A percentile compares a stretch with the other conserved stretches of the same genome.
phyloP scores from a whole-genome alignment of 2,888 invertebrate genomes.

The Euplagia quadripunctaria region DNA sequence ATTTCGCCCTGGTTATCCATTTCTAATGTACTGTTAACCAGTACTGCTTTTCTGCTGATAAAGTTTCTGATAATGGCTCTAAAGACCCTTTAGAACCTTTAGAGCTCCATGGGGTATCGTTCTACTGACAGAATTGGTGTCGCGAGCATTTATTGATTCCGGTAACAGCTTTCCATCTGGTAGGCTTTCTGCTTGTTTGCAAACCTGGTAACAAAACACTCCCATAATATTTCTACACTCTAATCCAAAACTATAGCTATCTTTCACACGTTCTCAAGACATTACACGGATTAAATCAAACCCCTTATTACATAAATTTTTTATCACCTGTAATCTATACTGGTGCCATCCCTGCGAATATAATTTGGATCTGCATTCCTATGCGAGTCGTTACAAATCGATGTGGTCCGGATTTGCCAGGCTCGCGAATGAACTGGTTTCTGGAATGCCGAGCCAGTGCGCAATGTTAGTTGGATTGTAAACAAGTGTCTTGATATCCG shows the following conservation, averaged over 20 bases:
- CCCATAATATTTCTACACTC: too few relatives aligned
- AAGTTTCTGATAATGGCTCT: too few relatives aligned
- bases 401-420: constrained; percentile 45
- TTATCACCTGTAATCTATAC: not conserved
- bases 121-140: too few relatives aligned
- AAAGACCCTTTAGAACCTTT: too few relatives aligned
- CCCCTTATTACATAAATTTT: not conserved
- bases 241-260: not conserved
- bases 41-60: too few relatives aligned
- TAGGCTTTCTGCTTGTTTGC: too few relatives aligned
- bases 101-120: too few relatives aligned
- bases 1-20: too few relatives aligned
- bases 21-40: too few relatives aligned
- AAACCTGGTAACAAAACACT: too few relatives aligned
- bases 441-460: constrained; percentile 13
- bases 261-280: not conserved
- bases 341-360: constrained; percentile 37
- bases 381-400: constrained; percentile 52
- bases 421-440: constrained; percentile 45
- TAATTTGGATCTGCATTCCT: constrained; percentile 57
- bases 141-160: too few relatives aligned
- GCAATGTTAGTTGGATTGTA: constrained; percentile 19
- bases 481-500: constrained; percentile 18
- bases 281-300: not conserved
- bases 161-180: too few relatives aligned